Conservation (phyloP, 2,797 vertebrate genomes). For the Enoplosus armatus region DNA sequence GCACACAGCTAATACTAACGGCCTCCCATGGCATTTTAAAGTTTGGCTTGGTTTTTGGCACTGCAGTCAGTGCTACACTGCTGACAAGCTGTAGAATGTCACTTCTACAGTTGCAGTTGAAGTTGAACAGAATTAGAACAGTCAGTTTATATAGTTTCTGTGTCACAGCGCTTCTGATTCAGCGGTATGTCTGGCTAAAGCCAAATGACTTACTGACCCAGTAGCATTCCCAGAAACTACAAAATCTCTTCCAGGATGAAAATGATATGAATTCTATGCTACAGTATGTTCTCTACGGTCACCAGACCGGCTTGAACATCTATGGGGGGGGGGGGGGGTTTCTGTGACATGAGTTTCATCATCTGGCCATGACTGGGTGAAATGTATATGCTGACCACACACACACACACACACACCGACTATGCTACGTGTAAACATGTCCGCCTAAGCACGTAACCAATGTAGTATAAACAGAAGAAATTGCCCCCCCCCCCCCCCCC, state of each 20-base stretch:
- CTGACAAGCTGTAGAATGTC: neutral
- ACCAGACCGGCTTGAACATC: too few relatives aligned
- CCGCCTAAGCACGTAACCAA: neutral
- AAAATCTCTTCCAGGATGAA: neutral
- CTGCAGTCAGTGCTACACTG: neutral
- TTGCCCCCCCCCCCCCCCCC: neutral
- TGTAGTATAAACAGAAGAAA: neutral
- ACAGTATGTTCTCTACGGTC: too few relatives aligned
- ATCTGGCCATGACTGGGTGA: neutral
- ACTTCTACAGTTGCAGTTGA: neutral
- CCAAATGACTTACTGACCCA: neutral
- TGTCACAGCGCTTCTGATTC: neutral
- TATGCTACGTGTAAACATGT: neutral
- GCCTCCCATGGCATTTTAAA: neutral
- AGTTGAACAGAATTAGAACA: neutral
- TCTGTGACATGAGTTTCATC: neutral
- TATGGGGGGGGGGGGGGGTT: too few relatives aligned
- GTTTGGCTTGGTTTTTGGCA: conserved; percentile 14
- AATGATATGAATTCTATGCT: too few relatives aligned
- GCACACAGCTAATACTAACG: neutral
- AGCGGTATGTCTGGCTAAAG: neutral
- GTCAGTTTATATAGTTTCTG: neutral
- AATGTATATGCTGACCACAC: neutral
- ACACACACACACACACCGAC: too few relatives aligned
- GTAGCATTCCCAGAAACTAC: neutral